phyloP scores from a whole-genome alignment of 2,113 vertebrate species.

The Rostratula benghalensis region DNA sequence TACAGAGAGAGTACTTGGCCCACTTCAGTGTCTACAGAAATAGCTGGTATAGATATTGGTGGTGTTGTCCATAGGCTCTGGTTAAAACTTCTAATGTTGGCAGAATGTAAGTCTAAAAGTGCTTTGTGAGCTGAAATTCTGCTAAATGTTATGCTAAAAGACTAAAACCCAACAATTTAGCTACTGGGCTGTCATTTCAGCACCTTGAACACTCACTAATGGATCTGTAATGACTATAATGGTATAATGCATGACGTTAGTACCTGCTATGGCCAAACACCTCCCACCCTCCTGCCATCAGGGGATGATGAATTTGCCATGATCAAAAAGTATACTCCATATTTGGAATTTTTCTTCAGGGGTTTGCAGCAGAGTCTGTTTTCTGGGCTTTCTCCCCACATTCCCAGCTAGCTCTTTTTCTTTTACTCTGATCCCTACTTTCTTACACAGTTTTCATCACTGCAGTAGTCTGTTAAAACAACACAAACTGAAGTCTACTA shows the following conservation, averaged over 20 bases:
- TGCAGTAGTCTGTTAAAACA: background rate
- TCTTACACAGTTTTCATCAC: background rate
- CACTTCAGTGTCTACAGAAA: background rate
- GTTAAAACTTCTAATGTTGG: background rate
- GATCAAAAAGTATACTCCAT: constrained; percentile 3
- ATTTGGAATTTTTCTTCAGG: background rate
- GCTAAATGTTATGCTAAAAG: constrained; percentile 53
- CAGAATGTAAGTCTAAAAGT: constrained; percentile 8
- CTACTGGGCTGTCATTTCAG: constrained; percentile 61
- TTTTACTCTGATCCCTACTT: background rate
- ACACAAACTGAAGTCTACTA: background rate
- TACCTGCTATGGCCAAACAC: constrained; percentile 21
- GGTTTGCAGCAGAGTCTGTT: background rate
- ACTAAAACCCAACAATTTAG: constrained; percentile 51
- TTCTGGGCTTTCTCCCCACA: background rate
- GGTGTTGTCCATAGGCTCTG: background rate
- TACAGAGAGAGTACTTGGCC: background rate
- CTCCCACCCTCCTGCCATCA: constrained; percentile 32
- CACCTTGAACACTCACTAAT: constrained; percentile 61
- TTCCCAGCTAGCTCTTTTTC: background rate
- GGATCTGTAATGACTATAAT: constrained; percentile 73
- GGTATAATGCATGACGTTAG: constrained; percentile 34
- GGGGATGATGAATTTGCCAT: constrained; percentile 16
- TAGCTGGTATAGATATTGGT: background rate
- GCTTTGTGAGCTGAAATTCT: background rate